Base-by-base conservation (phyloP, 2,888 invertebrate species). In the Coenonympha arcania region DNA sequence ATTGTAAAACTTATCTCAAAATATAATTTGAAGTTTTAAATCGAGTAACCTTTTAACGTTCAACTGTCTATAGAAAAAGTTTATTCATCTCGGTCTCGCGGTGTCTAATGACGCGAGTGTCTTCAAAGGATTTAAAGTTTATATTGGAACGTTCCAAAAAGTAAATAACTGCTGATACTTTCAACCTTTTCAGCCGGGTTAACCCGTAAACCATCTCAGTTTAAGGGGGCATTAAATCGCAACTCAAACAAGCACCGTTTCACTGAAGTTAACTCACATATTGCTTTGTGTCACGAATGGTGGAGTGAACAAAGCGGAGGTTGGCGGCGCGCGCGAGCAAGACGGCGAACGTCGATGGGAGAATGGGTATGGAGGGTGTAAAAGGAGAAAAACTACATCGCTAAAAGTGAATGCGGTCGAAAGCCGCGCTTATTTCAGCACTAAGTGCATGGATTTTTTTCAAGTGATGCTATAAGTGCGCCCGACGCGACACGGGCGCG, bases 351-450 rank as follows among this genome's bases (percentile, higher is more conserved):
- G 69, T 63, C 64, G 73, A 73, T 72, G 71, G 73, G 73, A 78
- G 81, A 82, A 77, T 75, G 79, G 79, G 76, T 74, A 72, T 75
- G 79, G 79, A 82, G 84, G 78, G 83, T 72, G 80, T 79, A 84
- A 85, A 83, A 83, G 74, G 85, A 84, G 83, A 84, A 84, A 85
- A 86, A 85, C 86, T 85, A 83, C 83, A 82, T 74, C 80, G 84
- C 84, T 85, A 84, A 85, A 85, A 85, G 85, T 85, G 84, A 86
- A 86, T 83, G 86, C 86, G 84, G 86, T 85, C 83, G 84, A 85
- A 84, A 84, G 84, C 79, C 79, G 69, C 79, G 82, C 83, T 85
- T 85, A 84, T 84, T 85, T 82, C 80, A 71, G 68, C 76, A 76
- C 76, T 85, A 86, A 86, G 85, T 84, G 85, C 86, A 84, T 84